These are phyloP conservation scores for Ischnura elegans DNA, from an alignment of 2,888 invertebrate genomes.

Conservation along the genomic window DNA sequence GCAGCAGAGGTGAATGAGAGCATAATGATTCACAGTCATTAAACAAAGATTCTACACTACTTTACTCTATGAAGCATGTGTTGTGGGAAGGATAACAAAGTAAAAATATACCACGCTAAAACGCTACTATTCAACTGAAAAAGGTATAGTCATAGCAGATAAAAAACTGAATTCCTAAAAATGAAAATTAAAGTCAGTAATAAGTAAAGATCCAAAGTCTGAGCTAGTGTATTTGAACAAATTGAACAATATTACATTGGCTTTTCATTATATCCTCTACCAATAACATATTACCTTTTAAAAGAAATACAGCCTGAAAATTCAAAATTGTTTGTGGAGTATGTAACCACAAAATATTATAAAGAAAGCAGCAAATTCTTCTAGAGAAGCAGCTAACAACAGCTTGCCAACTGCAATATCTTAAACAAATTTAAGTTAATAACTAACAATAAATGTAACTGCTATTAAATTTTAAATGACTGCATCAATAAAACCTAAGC, in stretches of 20 bases:
- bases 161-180: slow-evolving; percentile 52
- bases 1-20: slow-evolving; percentile 15
- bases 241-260: slow-evolving; percentile 5
- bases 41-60: background rate
- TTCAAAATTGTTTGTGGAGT: slow-evolving; percentile 27
- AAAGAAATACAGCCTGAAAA: slow-evolving; percentile 24
- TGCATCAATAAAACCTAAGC: background rate
- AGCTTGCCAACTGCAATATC: slow-evolving; percentile 46
- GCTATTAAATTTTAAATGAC: slow-evolving; percentile 5
- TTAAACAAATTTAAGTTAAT: slow-evolving; percentile 17
- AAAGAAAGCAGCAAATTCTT: slow-evolving; percentile 35
- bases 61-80: slow-evolving; percentile 29
- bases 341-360: slow-evolving; percentile 2
- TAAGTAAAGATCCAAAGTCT: background rate
- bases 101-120: slow-evolving; percentile 11
- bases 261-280: background rate
- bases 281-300: slow-evolving; percentile 23
- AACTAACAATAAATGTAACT: background rate
- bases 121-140: slow-evolving; percentile 41
- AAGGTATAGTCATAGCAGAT: slow-evolving; percentile 16
- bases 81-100: slow-evolving; percentile 41
- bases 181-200: slow-evolving; percentile 17
- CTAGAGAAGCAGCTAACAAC: slow-evolving; percentile 20
- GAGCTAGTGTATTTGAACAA: background rate
- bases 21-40: background rate